Percentiles rank a stretch among this genome's conserved stretches.
Evolutionary conservation across 2,888 invertebrate genomes (phyloP).

Genomic region (Parelbella ahira): DNA sequence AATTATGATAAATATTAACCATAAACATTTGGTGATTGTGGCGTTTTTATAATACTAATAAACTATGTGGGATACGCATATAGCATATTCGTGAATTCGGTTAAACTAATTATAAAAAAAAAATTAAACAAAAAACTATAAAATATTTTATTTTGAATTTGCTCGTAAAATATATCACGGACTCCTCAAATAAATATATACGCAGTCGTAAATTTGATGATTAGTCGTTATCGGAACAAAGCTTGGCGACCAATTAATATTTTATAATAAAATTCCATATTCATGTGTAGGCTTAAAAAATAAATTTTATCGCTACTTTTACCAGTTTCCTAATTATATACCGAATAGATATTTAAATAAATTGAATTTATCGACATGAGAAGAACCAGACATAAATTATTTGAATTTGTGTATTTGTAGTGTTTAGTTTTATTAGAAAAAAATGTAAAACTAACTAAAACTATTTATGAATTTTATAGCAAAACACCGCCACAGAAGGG

Average conservation of each 20-base stretch:
- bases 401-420: too few relatives aligned
- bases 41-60: slow-evolving; percentile 15
- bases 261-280: slow-evolving; percentile 5
- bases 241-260: slow-evolving; percentile 13
- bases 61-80: slow-evolving; percentile 13
- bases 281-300: slow-evolving; percentile 4
- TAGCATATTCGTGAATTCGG: slow-evolving; percentile 9
- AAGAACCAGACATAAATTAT: too few relatives aligned
- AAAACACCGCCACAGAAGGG: too few relatives aligned
- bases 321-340: not conserved
- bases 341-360: too few relatives aligned
- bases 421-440: too few relatives aligned
- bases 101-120: slow-evolving; percentile 10
- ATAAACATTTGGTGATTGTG: slow-evolving; percentile 18
- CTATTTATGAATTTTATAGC: too few relatives aligned
- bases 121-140: slow-evolving; percentile 7
- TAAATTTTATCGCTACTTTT: slow-evolving; percentile 4
- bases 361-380: too few relatives aligned
- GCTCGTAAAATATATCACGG: too few relatives aligned
- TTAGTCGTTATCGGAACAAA: slow-evolving; percentile 8
- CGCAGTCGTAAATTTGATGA: slow-evolving; percentile 8
- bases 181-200: too few relatives aligned
- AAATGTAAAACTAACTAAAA: too few relatives aligned
- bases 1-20: slow-evolving; percentile 22
- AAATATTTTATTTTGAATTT: slow-evolving; percentile 10